phyloP scores from a whole-genome alignment of 2,113 vertebrate genomes.

The Bettongia penicillata region DNA sequence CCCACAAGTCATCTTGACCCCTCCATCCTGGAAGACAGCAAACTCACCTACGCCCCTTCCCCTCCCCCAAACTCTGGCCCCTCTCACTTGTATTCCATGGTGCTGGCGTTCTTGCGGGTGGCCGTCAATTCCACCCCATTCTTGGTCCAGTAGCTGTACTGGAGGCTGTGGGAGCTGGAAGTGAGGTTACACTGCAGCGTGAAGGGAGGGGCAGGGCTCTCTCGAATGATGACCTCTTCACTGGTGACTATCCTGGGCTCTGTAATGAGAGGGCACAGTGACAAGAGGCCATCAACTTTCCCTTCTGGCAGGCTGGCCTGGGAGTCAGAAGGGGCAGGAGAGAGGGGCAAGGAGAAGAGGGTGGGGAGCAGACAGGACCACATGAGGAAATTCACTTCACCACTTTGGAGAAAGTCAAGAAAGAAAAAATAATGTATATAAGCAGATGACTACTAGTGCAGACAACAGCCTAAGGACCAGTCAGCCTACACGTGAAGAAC shows the following conservation, averaged over 20 bases:
- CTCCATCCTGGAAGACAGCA: neutral
- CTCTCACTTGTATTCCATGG: constrained; percentile 90
- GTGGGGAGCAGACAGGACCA: constrained; percentile 79
- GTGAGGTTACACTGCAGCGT: constrained; percentile 95
- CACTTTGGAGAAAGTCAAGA: constrained; percentile 77
- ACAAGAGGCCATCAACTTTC: constrained; percentile 69
- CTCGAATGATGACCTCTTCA: constrained; percentile 88
- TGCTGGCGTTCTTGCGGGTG: constrained; percentile 84
- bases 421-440: constrained; percentile 79
- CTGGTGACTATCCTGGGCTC: constrained; percentile 95
- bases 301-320: constrained; percentile 66
- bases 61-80: neutral
- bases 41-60: constrained; percentile 3
- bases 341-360: constrained; percentile 74
- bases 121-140: constrained; percentile 91
- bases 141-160: constrained; percentile 95
- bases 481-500: constrained; percentile 68
- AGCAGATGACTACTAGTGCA: constrained; percentile 78
- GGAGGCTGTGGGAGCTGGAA: constrained; percentile 87
- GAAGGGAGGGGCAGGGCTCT: constrained; percentile 74
- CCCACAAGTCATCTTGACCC: neutral
- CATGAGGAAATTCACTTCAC: constrained; percentile 80
- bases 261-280: constrained; percentile 85
- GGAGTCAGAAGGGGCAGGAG: constrained; percentile 55
- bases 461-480: constrained; percentile 78